These are phyloP conservation scores for Microplitis manilae DNA, from an alignment of 2,888 invertebrate species.

Conservation along the genomic window DNA sequence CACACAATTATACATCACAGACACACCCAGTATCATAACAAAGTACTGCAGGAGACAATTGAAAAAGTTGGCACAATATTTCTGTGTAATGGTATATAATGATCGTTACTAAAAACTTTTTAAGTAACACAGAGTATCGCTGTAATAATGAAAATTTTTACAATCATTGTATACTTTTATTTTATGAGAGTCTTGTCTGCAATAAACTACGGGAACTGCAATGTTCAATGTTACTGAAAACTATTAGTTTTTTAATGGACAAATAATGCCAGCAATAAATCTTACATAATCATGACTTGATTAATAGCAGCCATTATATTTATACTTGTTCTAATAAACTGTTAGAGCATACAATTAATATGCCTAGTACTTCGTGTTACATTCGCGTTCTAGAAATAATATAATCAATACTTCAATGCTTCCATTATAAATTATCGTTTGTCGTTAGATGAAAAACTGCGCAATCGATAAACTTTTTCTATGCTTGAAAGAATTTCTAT, in stretches of 20 bases:
- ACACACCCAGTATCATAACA: background rate
- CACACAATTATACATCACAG: background rate
- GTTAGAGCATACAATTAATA: background rate
- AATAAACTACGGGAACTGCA: background rate
- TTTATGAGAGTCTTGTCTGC: background rate
- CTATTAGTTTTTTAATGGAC: background rate
- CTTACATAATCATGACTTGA: background rate
- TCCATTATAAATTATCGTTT: too few species aligned
- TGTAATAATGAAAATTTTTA: slow-evolving; percentile 35
- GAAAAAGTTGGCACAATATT: slow-evolving; percentile 25
- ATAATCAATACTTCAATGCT: background rate
- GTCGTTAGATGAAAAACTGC: too few species aligned
- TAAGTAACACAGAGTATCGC: slow-evolving; percentile 27
- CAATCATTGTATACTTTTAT: slow-evolving; percentile 4
- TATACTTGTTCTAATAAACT: background rate
- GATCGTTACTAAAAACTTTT: slow-evolving; percentile 39
- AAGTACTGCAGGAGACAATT: slow-evolving; percentile 4
- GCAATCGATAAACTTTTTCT: too few species aligned
- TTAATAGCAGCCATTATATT: background rate
- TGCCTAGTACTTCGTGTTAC: background rate
- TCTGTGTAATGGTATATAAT: slow-evolving; percentile 16
- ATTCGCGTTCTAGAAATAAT: background rate
- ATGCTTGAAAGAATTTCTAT: too few species aligned
- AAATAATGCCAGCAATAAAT: background rate
- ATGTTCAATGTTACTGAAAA: background rate